Conservation (phyloP, 2,113 vertebrate genomes). For the Zingel zingel region DNA sequence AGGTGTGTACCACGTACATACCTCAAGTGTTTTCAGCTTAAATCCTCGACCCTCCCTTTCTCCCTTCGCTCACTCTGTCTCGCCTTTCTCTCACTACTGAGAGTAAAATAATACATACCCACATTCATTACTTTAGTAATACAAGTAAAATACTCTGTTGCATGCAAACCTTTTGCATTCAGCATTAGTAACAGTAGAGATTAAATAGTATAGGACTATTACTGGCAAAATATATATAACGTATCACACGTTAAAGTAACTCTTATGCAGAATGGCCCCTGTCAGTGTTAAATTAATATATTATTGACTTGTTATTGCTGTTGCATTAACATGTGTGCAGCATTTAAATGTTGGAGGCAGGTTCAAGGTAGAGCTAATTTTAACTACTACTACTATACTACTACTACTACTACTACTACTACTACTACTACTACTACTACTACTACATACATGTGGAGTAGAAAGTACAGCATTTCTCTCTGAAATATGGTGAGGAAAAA, state of each 20-base stretch:
- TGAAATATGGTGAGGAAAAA: too few species aligned
- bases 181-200: neutral
- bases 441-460: too few species aligned
- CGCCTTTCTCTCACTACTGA: neutral
- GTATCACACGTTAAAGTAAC: neutral
- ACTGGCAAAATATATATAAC: neutral
- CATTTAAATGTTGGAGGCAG: too few species aligned
- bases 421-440: too few species aligned
- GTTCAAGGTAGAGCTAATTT: too few species aligned
- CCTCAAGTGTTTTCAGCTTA: slow-evolving; percentile 43
- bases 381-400: too few species aligned
- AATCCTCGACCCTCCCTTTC: neutral
- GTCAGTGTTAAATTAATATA: neutral
- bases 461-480: too few species aligned
- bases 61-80: too few species aligned
- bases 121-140: neutral
- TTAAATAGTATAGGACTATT: neutral
- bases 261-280: neutral
- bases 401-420: too few species aligned
- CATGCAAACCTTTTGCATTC: neutral
- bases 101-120: slow-evolving; percentile 1
- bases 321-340: neutral
- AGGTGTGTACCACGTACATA: slow-evolving; percentile 41
- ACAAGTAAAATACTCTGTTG: neutral
- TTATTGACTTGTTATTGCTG: neutral